Percentiles rank a stretch among this genome's conserved stretches.
Conservation (phyloP, 2,888 invertebrate genomes). For the Morpho achilles region DNA sequence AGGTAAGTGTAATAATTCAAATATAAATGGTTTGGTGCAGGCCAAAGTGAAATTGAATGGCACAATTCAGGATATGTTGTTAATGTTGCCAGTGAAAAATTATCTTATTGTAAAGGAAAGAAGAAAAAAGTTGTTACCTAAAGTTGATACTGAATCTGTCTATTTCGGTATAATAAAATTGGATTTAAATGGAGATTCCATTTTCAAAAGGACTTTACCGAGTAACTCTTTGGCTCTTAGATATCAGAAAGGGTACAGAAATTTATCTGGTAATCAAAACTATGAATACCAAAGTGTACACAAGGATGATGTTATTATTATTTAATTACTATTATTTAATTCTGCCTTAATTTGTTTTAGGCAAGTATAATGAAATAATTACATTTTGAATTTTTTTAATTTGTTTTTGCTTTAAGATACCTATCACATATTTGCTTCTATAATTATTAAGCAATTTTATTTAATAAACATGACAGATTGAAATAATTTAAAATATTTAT, state of each 20-base stretch:
- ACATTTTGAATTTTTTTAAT: too few relatives aligned
- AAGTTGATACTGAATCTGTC: slow-evolving; percentile 40
- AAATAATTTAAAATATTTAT: too few relatives aligned
- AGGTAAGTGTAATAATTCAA: slow-evolving; percentile 30
- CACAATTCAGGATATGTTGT: slow-evolving; percentile 48
- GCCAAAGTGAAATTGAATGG: slow-evolving; percentile 56
- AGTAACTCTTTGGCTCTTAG: slow-evolving; percentile 60
- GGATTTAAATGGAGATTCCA: slow-evolving; percentile 47
- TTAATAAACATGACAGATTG: too few relatives aligned
- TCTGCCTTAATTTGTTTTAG: too few relatives aligned
- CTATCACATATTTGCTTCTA: too few relatives aligned
- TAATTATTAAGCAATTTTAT: too few relatives aligned
- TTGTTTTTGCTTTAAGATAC: too few relatives aligned
- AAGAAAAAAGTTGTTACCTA: slow-evolving; percentile 37
- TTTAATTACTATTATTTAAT: slow-evolving; percentile 16
- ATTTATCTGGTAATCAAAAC: slow-evolving; percentile 31
- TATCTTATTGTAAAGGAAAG: slow-evolving; percentile 57
- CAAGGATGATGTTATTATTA: slow-evolving; percentile 48
- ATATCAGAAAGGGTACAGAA: slow-evolving; percentile 64
- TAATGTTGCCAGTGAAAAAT: slow-evolving; percentile 59
- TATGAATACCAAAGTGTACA: slow-evolving; percentile 45
- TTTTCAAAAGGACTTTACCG: slow-evolving; percentile 48
- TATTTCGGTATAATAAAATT: slow-evolving; percentile 66
- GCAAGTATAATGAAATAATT: too few relatives aligned
- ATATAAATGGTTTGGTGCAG: slow-evolving; percentile 63